Conservation (phyloP, 1,140 invertebrate genomes). For the Macrocentrus cingulum region DNA sequence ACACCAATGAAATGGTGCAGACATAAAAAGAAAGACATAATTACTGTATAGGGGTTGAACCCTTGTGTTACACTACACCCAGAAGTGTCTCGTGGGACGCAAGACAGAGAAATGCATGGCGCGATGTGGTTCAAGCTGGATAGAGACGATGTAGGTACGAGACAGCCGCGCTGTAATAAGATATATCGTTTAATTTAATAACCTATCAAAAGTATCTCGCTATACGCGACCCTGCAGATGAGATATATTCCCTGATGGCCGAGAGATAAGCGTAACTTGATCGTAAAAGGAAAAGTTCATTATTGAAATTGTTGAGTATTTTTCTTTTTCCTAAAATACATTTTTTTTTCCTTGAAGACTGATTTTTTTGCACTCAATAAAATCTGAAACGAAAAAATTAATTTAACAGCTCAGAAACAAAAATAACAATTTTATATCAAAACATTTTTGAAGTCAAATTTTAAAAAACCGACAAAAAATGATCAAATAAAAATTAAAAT, state of each 20-base stretch:
- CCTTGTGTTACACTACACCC: conserved; percentile 45
- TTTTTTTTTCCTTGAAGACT: too few species aligned
- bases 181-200: conserved; percentile 55
- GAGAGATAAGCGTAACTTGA: conserved; percentile 21
- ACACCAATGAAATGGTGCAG: conserved; percentile 50
- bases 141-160: conserved; percentile 1
- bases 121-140: neutral
- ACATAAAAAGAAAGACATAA: conserved; percentile 57
- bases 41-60: conserved; percentile 55
- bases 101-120: neutral
- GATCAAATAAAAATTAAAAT: too few species aligned
- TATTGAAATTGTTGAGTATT: neutral
- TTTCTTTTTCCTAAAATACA: too few species aligned
- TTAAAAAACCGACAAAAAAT: too few species aligned
- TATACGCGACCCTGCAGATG: neutral
- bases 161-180: conserved; percentile 35
- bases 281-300: conserved; percentile 21
- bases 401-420: too few species aligned
- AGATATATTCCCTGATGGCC: conserved; percentile 4
- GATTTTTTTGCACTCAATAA: too few species aligned
- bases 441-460: too few species aligned
- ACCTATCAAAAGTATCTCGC: conserved; percentile 47
- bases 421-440: too few species aligned
- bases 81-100: conserved; percentile 51
- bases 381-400: too few species aligned